Base-by-base conservation (phyloP, 2,888 invertebrate species). In the Microdon myrmicae region DNA sequence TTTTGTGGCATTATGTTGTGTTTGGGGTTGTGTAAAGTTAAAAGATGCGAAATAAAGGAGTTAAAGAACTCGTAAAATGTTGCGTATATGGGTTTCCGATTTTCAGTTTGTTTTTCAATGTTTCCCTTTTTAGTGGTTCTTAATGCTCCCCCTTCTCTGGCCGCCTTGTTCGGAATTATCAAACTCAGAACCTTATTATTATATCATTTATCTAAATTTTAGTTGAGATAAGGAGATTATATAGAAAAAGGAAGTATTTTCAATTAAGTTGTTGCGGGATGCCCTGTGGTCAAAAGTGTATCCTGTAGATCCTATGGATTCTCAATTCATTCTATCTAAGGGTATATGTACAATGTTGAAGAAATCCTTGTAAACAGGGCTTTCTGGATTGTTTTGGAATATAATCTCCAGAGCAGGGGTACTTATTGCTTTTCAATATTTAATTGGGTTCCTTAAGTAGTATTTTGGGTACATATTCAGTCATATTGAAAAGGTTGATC, bases 51-150 rank as follows among this genome's bases (percentile, higher is more conserved):
- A 64, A 53, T 51, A 51, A 58, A 64, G 51, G 58, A 64, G 64
- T 64, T 58, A 64, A 58, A 53, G 58, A 64, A 58, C 64, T 64
- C 58, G 58, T 64, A 64, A 64, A 64, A 64, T 43, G 64, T 47
- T 64, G 58, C 58, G 51, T 64, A 53, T 64, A 64, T 58, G 53
- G 45, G 41, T 45, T 64, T 64, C 51, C 64, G 51, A 64, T 64
- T 64, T 58, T 64, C 45, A 51, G 55, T 64, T 56, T 45, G 55
- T 51, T 29, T 53, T 32, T 58, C 17, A 28, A 37, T 17, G 19
- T 14, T 43, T 38, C 9, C n/a, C 8, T 26, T 10, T 14, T 39
- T 28, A 19, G 19, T 22, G 38, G 25, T 9, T 20, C 14, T 22
- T 31, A 19, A 37, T 26, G 13, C 10, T 13, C 19, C 9, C 35